Evolutionary conservation across 1,140 invertebrate species (phyloP), one percentile per base, ranked within the genome.

Genomic region (Sesamia nonagrioides): DNA sequence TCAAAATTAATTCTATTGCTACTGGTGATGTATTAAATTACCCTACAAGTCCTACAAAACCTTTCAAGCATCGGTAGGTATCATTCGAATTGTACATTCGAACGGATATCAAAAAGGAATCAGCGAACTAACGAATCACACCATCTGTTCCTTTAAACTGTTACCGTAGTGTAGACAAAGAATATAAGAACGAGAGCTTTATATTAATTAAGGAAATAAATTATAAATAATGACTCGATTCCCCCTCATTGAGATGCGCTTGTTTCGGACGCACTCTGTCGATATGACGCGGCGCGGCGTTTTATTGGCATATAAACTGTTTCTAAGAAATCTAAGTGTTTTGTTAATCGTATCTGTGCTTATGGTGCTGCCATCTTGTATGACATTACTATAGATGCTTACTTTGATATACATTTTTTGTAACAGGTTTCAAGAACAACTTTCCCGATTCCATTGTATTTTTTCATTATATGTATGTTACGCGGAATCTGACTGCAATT

Each of bases 131-230:
- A 58, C 56, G 54, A 58, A 60, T 60, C 48, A n/a, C 8, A 27
- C 69, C 37, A 58, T 58, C 58, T 50, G 45, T 61, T 50, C 40
- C 8, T 69, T 50, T 50, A 35, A 37, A 50, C 40, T 75, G 52
- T 50, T 35, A 27, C 27, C 60, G 58, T 45, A 69, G 63, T 27
- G n/a, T 21, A 17, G 21, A 48, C 50, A 33, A 74, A 40, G 56
- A 74, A 71, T 37, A 18, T 63, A 78, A 75, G 72, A 72, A 75
- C 75, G 63, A 82, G 69, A 86, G 50, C 42, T 48, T 50, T 85
- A 80, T 87, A 86, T 88, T 88, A 90, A 90, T 90, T 90, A 86
- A 86, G 85, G 83, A 85, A 86, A 90, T 90, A 90, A 89, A 90
- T 90, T 89, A 89, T 88, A 89, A 88, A 89, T 86, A 87, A 86